Evolutionary conservation across 1,140 invertebrate genomes (phyloP).

Genomic region (Nebria ingens): DNA sequence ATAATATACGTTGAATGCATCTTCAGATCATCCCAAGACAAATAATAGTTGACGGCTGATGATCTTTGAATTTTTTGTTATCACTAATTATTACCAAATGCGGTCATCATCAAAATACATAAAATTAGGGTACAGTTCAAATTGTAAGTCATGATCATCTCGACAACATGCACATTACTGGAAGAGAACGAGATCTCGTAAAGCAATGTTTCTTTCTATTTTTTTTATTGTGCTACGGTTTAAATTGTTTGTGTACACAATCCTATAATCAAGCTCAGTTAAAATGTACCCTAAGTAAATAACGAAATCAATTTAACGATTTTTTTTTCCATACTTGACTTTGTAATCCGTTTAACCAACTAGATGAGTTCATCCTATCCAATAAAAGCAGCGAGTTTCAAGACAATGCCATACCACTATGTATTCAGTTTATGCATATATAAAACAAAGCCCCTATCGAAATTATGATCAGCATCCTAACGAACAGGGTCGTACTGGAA

Average conservation of each 20-base stretch:
- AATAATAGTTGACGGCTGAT: no score
- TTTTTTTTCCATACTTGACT: neutral
- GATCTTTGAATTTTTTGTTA: no score
- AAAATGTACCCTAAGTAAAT: slow-evolving; percentile 5
- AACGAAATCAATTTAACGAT: slow-evolving; percentile 1
- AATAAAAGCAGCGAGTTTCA: neutral
- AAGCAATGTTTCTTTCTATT: no score
- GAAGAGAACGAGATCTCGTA: no score
- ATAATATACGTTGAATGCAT: no score
- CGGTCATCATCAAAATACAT: no score
- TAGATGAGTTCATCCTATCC: neutral
- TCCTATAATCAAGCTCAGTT: neutral
- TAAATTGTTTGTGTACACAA: slow-evolving; percentile 4
- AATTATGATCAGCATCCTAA: neutral
- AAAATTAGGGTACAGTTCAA: no score
- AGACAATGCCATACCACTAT: neutral
- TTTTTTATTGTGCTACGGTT: neutral
- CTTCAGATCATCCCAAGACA: no score
- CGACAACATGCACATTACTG: no score
- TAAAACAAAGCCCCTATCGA: neutral
- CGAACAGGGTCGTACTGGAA: neutral
- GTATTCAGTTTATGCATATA: neutral
- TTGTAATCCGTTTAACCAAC: neutral
- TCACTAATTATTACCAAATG: no score
- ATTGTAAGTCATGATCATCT: no score